Conservation (phyloP, 2,113 vertebrate species). For the Hymenochirus boettgeri region DNA sequence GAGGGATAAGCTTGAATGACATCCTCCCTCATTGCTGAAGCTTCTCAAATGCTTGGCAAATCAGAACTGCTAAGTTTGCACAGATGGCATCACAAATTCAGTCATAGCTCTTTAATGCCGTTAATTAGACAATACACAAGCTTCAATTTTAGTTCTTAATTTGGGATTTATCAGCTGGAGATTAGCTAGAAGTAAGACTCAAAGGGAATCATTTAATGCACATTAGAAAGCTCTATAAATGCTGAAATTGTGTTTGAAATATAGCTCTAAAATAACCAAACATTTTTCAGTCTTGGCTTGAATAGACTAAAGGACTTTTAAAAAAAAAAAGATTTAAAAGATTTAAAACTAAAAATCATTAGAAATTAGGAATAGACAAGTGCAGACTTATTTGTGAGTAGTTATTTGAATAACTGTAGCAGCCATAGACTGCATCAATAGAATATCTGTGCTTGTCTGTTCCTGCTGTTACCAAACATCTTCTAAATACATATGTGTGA, state of each 20-base stretch:
- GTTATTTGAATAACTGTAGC: too few species aligned
- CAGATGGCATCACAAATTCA: slow-evolving; percentile 47
- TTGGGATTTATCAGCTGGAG: slow-evolving; percentile 41
- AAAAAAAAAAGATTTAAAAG: too few species aligned
- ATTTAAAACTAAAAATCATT: too few species aligned
- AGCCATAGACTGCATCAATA: too few species aligned
- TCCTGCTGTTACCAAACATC: too few species aligned
- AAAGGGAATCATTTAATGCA: slow-evolving; percentile 36
- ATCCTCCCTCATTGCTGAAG: slow-evolving; percentile 52
- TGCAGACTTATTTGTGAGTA: too few species aligned
- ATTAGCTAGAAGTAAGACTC: slow-evolving; percentile 39
- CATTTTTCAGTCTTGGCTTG: slow-evolving; percentile 22
- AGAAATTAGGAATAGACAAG: too few species aligned
- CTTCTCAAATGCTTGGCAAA: slow-evolving; percentile 56
- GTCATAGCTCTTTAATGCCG: slow-evolving; percentile 48
- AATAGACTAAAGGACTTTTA: neutral
- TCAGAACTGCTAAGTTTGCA: slow-evolving; percentile 47
- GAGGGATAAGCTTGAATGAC: slow-evolving; percentile 62
- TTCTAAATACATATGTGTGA: too few species aligned
- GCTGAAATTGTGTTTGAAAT: slow-evolving; percentile 31
- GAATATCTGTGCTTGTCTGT: too few species aligned
- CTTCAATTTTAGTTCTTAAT: slow-evolving; percentile 41
- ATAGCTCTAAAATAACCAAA: slow-evolving; percentile 11
- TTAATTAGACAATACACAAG: slow-evolving; percentile 41
- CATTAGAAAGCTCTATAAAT: slow-evolving; percentile 32